Evolutionary conservation across 2,113 vertebrate genomes (phyloP), one percentile per base, ranked within the genome.

Genomic region (Phalacrocorax pelagicus): DNA sequence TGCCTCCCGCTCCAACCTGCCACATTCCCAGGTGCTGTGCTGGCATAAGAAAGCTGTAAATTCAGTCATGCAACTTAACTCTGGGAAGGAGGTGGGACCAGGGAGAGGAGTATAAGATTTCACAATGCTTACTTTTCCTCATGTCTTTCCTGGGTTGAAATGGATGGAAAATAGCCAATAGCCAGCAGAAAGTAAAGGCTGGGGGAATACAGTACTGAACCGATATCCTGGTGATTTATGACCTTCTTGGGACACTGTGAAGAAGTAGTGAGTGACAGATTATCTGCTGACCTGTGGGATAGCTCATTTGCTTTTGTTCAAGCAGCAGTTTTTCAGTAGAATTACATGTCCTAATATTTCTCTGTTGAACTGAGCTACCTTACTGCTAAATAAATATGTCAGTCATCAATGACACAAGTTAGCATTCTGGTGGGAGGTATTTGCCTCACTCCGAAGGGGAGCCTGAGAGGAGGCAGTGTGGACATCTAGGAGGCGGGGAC

Each of bases 251-350:
- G 86, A 94, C 65, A 65, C 52, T 49, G 32, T 86, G 82, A 90
- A 86, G 90, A 93, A 86, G 74, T 52, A 92, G 38, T 88, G 93
- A 96, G 78, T 93, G 83, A 92, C 87, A 94, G 84, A 90, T 92
- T 73, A 90, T 90, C 90, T 81, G 40, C 72, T 96, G 90, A 86
- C 94, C 92, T 65, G 40, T 7, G 5, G 51, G 65, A 72, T 49
- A 94, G 72, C 77, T 94, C 83, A 74, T 96, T 93, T 92, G 77
- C 94, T 94, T 91, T 94, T 94, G 83, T 93, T 94, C 83, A 87
- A 93, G 57, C 40, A 93, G 73, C 36, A 89, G 72, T 81, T 95
- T 93, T 95, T 81, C 83, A 58, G 75, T 32, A 49, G 83, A 87
- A 79, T 11, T 69, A 49, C 44, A 75, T 77, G 34, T 87, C 62